Evolutionary conservation across 2,888 invertebrate species (phyloP), one percentile per base, ranked within the genome.

Genomic region (Melanargia galathea): DNA sequence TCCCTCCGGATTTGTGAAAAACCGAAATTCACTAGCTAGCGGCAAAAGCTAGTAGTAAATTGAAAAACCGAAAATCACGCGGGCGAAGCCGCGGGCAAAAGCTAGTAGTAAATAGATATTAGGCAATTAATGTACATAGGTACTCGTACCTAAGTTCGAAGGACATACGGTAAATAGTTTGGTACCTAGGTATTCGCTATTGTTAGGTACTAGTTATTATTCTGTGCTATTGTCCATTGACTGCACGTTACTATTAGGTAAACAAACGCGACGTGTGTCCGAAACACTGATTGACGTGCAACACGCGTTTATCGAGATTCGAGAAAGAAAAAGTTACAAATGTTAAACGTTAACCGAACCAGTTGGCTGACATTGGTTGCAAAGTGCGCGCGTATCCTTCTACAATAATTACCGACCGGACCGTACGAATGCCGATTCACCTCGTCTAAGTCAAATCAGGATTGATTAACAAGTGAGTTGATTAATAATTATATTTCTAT

Each of bases 271-370:
- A 6, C 13, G 22, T 49, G 48, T 38, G 24, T 48, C 48, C 58
- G 49, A 58, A 58, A 58, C 58, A 58, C 35, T 24, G 38, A 16
- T 30, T 49, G 57, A 58, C 48, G 38, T 24, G 49, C 58, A 5
- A 33, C 22, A 48, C 48, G 40, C 55, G 33, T 18, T 20, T 60
- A 65, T 13, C 43, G 48, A 60, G 57, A 63, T 57, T 18, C 43
- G 57, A 60, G 60, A 63, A 66, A 66, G 63, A 60, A 66, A 66
- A 33, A 61, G 60, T 66, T 57, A 58, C 66, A 40, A 60, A 58
- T 58, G 18, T 46, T 11, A 18, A 40, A n/a, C 10, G 30, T 57
- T 43, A 6, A 22, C 11, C 20, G 57, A 57, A 48, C 58, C 58
- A 58, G 58, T 58, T 16, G 35, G 30, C 22, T 38, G 33, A 16